Percentiles rank a stretch among this genome's conserved stretches.
Conservation (phyloP, 1,140 invertebrate genomes). For the Cydia pomonella region DNA sequence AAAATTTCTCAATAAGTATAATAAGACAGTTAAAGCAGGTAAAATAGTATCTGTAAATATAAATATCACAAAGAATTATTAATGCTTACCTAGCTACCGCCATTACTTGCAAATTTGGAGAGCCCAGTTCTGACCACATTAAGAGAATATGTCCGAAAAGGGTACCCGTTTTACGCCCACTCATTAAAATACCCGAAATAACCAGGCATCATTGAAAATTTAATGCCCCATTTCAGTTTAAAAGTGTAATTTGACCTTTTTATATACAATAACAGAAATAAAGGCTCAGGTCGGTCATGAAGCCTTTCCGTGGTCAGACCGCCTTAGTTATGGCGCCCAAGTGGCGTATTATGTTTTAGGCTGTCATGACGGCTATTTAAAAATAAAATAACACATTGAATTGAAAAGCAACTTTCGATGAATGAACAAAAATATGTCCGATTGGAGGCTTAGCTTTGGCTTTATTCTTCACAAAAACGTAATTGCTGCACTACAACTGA, state of each 20-base stretch:
- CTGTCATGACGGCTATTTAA: too few species aligned
- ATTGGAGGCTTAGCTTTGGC: neutral
- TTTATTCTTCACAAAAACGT: neutral
- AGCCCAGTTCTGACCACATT: neutral
- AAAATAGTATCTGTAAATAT: too few species aligned
- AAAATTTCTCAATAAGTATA: too few species aligned
- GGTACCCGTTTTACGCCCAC: neutral
- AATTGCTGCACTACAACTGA: neutral
- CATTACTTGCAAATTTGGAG: neutral
- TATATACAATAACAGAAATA: constrained; percentile 11
- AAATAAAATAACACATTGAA: too few species aligned
- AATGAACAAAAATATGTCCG: neutral
- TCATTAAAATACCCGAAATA: constrained; percentile 17
- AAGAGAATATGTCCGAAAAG: neutral
- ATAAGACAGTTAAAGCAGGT: too few species aligned
- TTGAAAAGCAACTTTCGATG: neutral
- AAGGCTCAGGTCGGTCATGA: neutral
- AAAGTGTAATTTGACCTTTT: constrained; percentile 27
- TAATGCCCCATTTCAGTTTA: constrained; percentile 17
- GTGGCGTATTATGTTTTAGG: neutral
- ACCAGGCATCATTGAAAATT: constrained; percentile 14
- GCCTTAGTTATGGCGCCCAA: neutral
- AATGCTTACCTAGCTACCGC: neutral
- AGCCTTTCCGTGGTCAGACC: neutral
- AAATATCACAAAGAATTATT: too few species aligned